Conservation (phyloP, 2,888 invertebrate species). For the Campoplex nolae region DNA sequence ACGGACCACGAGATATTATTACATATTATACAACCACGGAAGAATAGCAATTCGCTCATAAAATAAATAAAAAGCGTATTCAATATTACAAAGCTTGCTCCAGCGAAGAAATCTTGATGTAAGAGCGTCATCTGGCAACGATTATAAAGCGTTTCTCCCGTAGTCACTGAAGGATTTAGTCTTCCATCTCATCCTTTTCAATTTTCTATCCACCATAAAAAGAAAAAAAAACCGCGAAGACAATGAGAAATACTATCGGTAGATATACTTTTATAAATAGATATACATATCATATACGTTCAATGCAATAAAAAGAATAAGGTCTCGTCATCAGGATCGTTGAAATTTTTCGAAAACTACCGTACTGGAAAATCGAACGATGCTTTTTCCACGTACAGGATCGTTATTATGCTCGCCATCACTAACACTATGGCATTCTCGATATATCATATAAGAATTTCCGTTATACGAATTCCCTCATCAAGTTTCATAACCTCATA, state of each 20-base stretch:
- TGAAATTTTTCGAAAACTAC: constrained; percentile 40
- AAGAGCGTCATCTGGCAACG: constrained; percentile 45
- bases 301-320: constrained; percentile 40
- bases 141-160: constrained; percentile 54
- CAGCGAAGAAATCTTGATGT: constrained; percentile 22
- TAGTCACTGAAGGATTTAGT: constrained; percentile 9
- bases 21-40: constrained; percentile 15
- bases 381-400: neutral
- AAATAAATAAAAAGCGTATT: constrained; percentile 56
- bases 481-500: constrained; percentile 22
- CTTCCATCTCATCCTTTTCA: neutral
- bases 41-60: constrained; percentile 36
- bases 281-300: neutral
- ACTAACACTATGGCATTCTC: constrained; percentile 28
- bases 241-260: constrained; percentile 1
- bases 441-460: constrained; percentile 41
- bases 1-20: constrained; percentile 33
- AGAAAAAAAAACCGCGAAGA: neutral
- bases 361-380: constrained; percentile 35
- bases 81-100: constrained; percentile 51
- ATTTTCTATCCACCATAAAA: neutral
- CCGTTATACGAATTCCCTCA: constrained; percentile 36
- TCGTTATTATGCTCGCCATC: constrained; percentile 14
- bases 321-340: constrained; percentile 34
- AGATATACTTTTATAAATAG: neutral